Evolutionary conservation across 2,113 vertebrate species (phyloP).

Genomic region (Myotis yumanensis): DNA sequence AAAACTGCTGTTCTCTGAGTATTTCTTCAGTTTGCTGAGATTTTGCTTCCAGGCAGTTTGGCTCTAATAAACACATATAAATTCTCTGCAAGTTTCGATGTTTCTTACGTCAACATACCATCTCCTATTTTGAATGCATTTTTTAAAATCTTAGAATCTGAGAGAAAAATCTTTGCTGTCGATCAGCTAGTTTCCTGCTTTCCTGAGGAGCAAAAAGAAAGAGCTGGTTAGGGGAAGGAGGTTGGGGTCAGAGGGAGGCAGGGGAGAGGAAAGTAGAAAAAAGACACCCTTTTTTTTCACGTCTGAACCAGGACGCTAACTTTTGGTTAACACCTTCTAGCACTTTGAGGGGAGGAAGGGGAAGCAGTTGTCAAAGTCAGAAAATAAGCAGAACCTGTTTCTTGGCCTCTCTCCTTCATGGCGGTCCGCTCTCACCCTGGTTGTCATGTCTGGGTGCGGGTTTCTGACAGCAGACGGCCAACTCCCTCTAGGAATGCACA

Average conservation of each 20-base stretch:
- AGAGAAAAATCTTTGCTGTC: background rate
- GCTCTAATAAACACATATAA: background rate
- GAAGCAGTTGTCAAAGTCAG: background rate
- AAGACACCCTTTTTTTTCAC: background rate
- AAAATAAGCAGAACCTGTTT: slow-evolving; percentile 28
- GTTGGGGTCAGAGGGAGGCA: background rate
- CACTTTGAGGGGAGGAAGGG: background rate
- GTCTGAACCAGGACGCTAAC: background rate
- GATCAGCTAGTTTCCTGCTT: background rate
- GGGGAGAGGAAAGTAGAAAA: background rate
- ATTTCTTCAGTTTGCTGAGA: background rate
- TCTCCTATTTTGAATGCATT: background rate
- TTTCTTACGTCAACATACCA: background rate
- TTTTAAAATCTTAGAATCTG: background rate
- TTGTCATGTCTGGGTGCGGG: background rate
- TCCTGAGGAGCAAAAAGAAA: background rate
- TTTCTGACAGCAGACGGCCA: background rate
- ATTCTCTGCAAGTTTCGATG: background rate
- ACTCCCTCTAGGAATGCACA: background rate
- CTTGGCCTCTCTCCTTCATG: background rate
- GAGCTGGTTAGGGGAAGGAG: background rate
- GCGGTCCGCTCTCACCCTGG: background rate
- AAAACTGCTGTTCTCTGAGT: background rate
- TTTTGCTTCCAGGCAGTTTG: background rate
- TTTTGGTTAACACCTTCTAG: background rate